These are phyloP conservation scores for Caenorhabditis wallacei DNA, from an alignment of 2,888 invertebrate species.

Conservation along the genomic window DNA sequence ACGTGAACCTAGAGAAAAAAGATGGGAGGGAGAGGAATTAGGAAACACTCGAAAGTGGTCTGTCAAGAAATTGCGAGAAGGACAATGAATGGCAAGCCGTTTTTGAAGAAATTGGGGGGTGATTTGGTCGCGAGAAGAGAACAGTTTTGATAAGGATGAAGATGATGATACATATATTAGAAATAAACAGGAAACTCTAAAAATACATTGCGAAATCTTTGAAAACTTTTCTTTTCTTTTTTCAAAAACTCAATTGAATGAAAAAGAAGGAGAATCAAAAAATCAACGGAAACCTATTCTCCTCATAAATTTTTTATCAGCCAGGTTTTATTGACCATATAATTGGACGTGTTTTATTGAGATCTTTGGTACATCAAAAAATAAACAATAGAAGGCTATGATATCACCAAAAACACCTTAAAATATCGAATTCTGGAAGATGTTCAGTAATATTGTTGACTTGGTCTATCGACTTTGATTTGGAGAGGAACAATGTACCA, in stretches of 20 bases:
- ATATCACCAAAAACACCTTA: constrained; percentile 27
- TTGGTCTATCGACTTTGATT: not conserved
- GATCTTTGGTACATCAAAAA: constrained; percentile 26
- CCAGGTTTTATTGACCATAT: constrained; percentile 32
- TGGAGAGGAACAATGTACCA: no score
- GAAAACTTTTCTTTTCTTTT: not conserved
- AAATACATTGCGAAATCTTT: constrained; percentile 30
- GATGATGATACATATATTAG: constrained; percentile 3
- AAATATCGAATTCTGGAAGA: constrained; percentile 7
- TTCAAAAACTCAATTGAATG: not conserved
- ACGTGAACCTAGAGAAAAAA: constrained; percentile 38
- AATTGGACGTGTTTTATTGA: constrained; percentile 34
- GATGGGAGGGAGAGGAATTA: constrained; percentile 9
- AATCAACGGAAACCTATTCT: constrained; percentile 25
- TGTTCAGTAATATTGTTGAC: not conserved
- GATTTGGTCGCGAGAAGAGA: constrained; percentile 23
- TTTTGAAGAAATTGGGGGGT: constrained; percentile 20
- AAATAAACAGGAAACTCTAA: not conserved
- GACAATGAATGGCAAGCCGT: constrained; percentile 22
- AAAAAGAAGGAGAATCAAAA: constrained; percentile 24
- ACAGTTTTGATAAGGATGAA: constrained; percentile 13
- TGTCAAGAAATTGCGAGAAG: constrained; percentile 2
- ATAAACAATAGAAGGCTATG: constrained; percentile 27
- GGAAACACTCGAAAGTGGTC: constrained; percentile 15
- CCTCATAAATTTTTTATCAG: constrained; percentile 35